Conservation (phyloP, 1,140 invertebrate genomes). For the Liolophura sinensis region DNA sequence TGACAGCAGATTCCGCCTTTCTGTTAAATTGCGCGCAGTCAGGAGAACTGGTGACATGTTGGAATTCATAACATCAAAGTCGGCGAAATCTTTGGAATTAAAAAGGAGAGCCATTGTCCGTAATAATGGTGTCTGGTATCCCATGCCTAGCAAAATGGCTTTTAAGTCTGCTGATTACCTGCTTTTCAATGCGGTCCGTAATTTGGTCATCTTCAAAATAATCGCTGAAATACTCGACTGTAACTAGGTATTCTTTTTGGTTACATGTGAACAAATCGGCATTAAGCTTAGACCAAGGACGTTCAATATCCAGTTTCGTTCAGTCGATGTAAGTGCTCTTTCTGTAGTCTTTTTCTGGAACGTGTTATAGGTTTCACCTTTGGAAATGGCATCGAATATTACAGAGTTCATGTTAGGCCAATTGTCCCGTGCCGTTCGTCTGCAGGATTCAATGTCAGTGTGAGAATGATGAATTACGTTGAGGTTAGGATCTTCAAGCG, state of each 20-base stretch:
- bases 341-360: too few relatives aligned
- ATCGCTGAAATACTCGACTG: slow-evolving; percentile 16
- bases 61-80: slow-evolving; percentile 56
- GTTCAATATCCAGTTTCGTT: too few relatives aligned
- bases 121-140: slow-evolving; percentile 20
- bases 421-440: too few relatives aligned
- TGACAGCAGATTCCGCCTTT: slow-evolving; percentile 20
- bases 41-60: slow-evolving; percentile 47
- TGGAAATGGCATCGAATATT: too few relatives aligned
- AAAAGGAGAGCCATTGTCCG: slow-evolving; percentile 58
- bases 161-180: slow-evolving; percentile 14
- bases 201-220: slow-evolving; percentile 14
- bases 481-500: too few relatives aligned
- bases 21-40: slow-evolving; percentile 27
- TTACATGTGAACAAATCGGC: slow-evolving; percentile 27
- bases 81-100: slow-evolving; percentile 45
- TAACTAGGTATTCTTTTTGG: slow-evolving; percentile 9
- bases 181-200: too few relatives aligned
- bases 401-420: too few relatives aligned
- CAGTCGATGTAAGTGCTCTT: too few relatives aligned
- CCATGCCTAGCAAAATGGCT: slow-evolving; percentile 23
- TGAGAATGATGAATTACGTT: too few relatives aligned
- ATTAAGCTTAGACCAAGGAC: slow-evolving; percentile 26
- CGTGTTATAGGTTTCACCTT: too few relatives aligned
- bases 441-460: too few relatives aligned